Base-by-base conservation (phyloP, 2,797 vertebrate genomes). In the Rhynchotus rufescens region DNA sequence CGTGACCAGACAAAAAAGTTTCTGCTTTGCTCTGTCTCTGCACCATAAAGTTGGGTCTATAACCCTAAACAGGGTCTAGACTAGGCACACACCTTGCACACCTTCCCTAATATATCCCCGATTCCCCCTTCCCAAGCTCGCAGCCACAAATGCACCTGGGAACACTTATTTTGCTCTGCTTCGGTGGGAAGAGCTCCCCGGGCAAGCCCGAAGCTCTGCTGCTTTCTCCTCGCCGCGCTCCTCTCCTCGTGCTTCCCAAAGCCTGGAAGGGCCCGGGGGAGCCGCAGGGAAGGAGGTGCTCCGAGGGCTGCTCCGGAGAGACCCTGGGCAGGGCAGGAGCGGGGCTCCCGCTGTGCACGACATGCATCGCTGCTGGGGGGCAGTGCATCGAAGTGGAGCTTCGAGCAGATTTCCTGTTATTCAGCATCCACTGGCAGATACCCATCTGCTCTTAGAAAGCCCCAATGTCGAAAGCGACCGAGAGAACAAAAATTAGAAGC, bases 51-150 rank as follows among this genome's bases (percentile, higher is more conserved):
- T 52, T 15, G 47, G 45, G 51, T 72, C 26, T 9, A 6, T 49
- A 49, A 25, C 6, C 23, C 12, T 25, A 13, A 25, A 51, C 12
- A 23, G 49, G 23, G 6, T 16, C 44, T 44, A 49, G 8, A 16
- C 25, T 6, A 4, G 0, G 1, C 1, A 1, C 3, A 10, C 21
- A 6, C 62, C 30, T 21, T 28, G 12, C 8, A 17, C 13, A 10
- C 4, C n/a, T 71, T 4, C 12, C 19, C 5, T 45, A 51, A 57
- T 28, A 9, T 17, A 16, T 25, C 6, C 8, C n/a, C 2, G 3
- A 19, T 23, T 10, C 16, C 26, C 15, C 6, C 26, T 15, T 40
- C 38, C 30, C 51, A 11, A 3, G 6, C 8, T 7, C 52, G 15
- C 40, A 56, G 56, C 12, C 15, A 38, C n/a, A 20, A 62, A 20